Evolutionary conservation across 2,888 invertebrate genomes (phyloP).

Genomic region (Tridacna gigas): DNA sequence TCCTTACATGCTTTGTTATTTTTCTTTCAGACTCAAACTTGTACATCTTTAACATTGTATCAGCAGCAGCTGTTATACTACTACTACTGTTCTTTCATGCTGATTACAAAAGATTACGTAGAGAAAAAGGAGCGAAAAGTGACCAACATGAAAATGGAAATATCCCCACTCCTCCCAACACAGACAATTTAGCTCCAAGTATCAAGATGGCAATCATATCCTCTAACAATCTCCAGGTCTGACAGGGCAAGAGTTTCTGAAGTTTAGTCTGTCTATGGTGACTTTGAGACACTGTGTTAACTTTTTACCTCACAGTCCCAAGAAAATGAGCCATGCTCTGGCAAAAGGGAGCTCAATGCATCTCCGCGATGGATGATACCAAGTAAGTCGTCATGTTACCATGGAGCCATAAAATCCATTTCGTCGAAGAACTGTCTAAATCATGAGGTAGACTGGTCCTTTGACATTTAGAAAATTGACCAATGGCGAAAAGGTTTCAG

Average conservation of each 20-base stretch:
- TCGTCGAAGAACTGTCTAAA: too few species aligned
- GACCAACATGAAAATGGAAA: neutral
- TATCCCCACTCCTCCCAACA: neutral
- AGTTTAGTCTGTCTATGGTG: too few species aligned
- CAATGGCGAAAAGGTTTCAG: too few species aligned
- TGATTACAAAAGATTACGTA: conserved; percentile 73
- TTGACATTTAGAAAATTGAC: too few species aligned
- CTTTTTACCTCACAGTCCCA: neutral
- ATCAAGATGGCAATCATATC: neutral
- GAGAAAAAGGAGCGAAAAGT: neutral
- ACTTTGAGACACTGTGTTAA: too few species aligned
- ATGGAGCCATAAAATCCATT: too few species aligned
- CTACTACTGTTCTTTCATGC: conserved; percentile 76
- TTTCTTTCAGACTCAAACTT: conserved; percentile 23
- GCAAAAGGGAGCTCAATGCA: too few species aligned
- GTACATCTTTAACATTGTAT: conserved; percentile 69
- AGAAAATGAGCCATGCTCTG: too few species aligned
- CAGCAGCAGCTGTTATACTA: conserved; percentile 68
- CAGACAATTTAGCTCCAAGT: neutral
- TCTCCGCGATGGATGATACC: too few species aligned
- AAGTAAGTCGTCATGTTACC: too few species aligned
- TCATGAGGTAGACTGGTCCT: too few species aligned
- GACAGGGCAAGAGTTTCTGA: too few species aligned
- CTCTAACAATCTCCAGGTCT: neutral
- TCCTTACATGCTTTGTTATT: neutral